Evolutionary conservation across 2,888 invertebrate genomes (phyloP).

Genomic region (Catocala sponsa): DNA sequence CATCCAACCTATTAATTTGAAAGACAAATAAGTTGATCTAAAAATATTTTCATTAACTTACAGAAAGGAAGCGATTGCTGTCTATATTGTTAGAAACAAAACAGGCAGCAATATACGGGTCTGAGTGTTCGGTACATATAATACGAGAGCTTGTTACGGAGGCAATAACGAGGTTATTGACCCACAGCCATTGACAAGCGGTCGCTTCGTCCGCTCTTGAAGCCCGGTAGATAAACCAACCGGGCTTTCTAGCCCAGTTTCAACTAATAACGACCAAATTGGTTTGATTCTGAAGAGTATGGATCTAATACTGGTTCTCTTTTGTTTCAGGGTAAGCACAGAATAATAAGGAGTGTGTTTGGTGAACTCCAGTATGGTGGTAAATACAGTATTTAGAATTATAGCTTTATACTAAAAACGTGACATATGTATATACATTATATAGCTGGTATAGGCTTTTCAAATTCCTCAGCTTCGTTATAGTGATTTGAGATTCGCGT

Average conservation of each 20-base stretch:
- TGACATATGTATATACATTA: too few species aligned
- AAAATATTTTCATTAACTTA: too few species aligned
- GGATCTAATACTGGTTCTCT: background rate
- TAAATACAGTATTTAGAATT: too few species aligned
- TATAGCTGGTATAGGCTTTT: too few species aligned
- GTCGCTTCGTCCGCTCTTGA: slow-evolving; percentile 33
- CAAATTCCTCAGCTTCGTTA: too few species aligned
- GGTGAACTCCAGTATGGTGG: too few species aligned
- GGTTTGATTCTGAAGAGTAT: background rate
- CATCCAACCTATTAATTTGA: too few species aligned
- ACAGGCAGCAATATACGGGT: background rate
- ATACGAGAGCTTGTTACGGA: slow-evolving; percentile 18
- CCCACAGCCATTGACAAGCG: slow-evolving; percentile 51
- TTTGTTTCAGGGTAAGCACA: slow-evolving; percentile 28
- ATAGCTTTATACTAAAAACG: too few species aligned
- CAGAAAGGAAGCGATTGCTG: too few species aligned
- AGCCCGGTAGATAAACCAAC: slow-evolving; percentile 27
- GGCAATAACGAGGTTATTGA: slow-evolving; percentile 60
- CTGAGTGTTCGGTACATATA: slow-evolving; percentile 23
- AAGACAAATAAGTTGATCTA: too few species aligned
- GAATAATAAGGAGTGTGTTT: too few species aligned
- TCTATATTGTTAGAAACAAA: background rate
- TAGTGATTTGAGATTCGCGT: too few species aligned
- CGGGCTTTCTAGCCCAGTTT: slow-evolving; percentile 12
- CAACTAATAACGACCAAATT: background rate